Evolutionary conservation across 2,888 invertebrate genomes (phyloP), one percentile per base, ranked within the genome.

Genomic region (Fragum fragum): DNA sequence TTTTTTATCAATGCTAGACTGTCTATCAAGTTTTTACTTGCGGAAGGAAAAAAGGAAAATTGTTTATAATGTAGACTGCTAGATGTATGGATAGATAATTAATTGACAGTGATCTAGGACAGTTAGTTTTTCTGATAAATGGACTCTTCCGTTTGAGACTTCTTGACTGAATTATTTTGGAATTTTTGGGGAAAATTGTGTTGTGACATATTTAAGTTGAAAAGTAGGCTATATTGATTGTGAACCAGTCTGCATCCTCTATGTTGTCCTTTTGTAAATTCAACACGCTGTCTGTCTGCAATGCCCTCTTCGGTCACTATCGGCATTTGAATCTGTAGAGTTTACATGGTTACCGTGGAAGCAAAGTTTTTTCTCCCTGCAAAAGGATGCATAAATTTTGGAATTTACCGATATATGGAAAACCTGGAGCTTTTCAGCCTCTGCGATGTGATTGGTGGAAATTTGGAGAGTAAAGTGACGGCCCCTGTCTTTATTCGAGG

Each of bases 341-440:
- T 47, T 47, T 47, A 9, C n/a, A 36, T n/a, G 5, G 47, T 47
- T 47, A 14, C 47, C 47, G 47, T 47, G 47, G 57, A 21, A 57
- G 18, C 61, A 1, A 29, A 26, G 26, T 61, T 61, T 32, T 61
- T 61, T 61, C 36, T 32, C n/a, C 42, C 66, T 42, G 66, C 66
- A 66, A 80, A 73, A 80, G 73, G 76, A 76, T 80, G 80, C 80
- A 80, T 68, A 59, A 53, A 68, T 72, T 70, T 59, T 63, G 80
- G 73, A 76, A 73, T 80, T 80, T 73, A 76, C 69, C 80, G 76
- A 80, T 80, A 80, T 80, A 76, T 69, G 80, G 80, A 70, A 73
- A 76, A 73, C 73, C 76, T 69, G 63, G 59, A 72, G 68, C 68
- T 76, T 80, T 76, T 73, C 53, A 47, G 55, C 57, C 53, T 57